Conservation (phyloP, 2,888 invertebrate genomes). For the Cyaniris semiargus region DNA sequence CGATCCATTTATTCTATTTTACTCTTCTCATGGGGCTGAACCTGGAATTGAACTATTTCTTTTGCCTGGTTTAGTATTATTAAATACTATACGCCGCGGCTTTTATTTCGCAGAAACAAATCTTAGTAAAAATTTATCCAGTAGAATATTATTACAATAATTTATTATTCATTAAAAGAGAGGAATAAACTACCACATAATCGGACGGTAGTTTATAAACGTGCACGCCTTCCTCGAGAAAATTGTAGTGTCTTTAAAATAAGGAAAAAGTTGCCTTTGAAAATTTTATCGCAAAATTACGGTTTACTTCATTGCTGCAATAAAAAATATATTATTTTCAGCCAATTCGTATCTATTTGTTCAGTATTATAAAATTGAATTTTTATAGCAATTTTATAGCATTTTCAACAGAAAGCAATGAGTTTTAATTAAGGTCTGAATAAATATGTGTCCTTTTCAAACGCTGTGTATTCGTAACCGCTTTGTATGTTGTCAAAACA, state of each 20-base stretch:
- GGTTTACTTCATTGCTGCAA: neutral
- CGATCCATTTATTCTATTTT: neutral
- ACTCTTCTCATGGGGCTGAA: neutral
- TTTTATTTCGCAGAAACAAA: neutral
- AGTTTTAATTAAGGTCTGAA: neutral
- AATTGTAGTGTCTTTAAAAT: neutral
- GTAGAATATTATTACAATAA: too few relatives aligned
- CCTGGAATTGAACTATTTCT: neutral
- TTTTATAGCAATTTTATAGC: neutral
- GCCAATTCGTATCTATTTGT: neutral
- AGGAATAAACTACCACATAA: too few relatives aligned
- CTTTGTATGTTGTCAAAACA: neutral
- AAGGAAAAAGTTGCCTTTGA: neutral
- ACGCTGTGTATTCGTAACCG: neutral
- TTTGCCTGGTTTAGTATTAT: neutral
- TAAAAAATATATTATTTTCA: neutral
- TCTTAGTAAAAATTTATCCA: too few relatives aligned
- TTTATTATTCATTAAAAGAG: too few relatives aligned
- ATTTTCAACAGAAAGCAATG: neutral
- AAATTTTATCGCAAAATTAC: neutral
- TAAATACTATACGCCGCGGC: neutral
- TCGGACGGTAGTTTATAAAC: too few relatives aligned
- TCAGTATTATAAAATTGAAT: too few relatives aligned
- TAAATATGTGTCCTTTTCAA: neutral
- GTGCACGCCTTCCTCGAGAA: too few relatives aligned